A percentile compares a stretch with the other conserved stretches of the same genome.
Evolutionary conservation across 1,140 invertebrate genomes (phyloP).

Genomic region (Calephelis nemesis): DNA sequence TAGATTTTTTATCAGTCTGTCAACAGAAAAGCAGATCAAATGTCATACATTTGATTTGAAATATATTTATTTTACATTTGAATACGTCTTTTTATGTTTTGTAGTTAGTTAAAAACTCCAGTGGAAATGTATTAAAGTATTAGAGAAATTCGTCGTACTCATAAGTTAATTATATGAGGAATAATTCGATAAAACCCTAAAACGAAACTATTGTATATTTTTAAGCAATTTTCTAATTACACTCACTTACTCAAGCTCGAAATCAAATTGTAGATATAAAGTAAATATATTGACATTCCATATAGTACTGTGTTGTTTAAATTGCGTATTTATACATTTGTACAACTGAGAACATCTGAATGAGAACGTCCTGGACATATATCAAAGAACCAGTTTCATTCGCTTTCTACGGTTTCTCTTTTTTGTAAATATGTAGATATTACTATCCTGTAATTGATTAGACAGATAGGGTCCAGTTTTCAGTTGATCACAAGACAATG

Average conservation of each 20-base stretch:
- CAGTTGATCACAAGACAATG: slow-evolving; percentile 3
- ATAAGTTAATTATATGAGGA: slow-evolving; percentile 49
- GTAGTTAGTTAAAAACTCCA: slow-evolving; percentile 69
- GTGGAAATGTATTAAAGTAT: slow-evolving; percentile 63
- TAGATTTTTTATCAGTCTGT: slow-evolving; percentile 77
- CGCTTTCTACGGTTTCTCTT: neutral
- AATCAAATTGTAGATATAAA: slow-evolving; percentile 76
- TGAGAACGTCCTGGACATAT: slow-evolving; percentile 9
- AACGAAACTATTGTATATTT: slow-evolving; percentile 66
- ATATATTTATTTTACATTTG: slow-evolving; percentile 78
- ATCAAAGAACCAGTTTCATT: neutral
- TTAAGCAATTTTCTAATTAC: slow-evolving; percentile 70
- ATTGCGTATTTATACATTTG: slow-evolving; percentile 33
- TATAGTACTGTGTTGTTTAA: slow-evolving; percentile 75
- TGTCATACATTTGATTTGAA: slow-evolving; percentile 79
- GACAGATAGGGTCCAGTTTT: slow-evolving; percentile 4
- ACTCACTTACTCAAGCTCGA: slow-evolving; percentile 64
- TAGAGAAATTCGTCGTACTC: slow-evolving; percentile 52
- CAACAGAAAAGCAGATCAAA: slow-evolving; percentile 71
- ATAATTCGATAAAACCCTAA: slow-evolving; percentile 47
- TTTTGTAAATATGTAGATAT: slow-evolving; percentile 18
- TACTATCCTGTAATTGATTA: slow-evolving; percentile 1
- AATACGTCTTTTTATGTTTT: slow-evolving; percentile 76
- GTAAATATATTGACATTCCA: slow-evolving; percentile 79
- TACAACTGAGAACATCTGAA: slow-evolving; percentile 12